Evolutionary conservation across 2,113 vertebrate species (phyloP).

Genomic region (Fregetta grallaria): DNA sequence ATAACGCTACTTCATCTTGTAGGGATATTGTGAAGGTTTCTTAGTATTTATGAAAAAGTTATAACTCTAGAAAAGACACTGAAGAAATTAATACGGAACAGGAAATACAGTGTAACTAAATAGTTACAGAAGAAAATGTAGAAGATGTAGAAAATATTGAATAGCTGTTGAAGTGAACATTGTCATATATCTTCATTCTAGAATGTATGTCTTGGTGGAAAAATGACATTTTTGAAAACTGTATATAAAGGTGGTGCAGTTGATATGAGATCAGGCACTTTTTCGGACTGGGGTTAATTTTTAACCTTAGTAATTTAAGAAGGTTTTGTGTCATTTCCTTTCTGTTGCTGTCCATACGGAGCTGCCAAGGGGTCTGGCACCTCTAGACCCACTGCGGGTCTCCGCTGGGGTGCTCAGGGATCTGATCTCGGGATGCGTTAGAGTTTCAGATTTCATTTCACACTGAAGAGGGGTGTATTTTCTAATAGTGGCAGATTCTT

Average conservation of each 20-base stretch:
- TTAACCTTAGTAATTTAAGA: background rate
- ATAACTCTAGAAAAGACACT: background rate
- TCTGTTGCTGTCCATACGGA: background rate
- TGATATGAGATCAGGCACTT: background rate
- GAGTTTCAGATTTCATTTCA: background rate
- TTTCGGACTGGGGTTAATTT: background rate
- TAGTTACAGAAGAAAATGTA: too few species aligned
- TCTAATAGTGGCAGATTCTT: fast-evolving
- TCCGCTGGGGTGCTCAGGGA: background rate
- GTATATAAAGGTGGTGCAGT: background rate
- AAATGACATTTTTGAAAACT: background rate
- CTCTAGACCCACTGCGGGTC: fast-evolving
- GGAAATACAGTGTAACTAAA: background rate
- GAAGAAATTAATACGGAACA: background rate
- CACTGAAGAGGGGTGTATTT: background rate
- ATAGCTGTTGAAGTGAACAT: background rate
- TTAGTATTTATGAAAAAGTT: background rate
- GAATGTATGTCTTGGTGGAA: background rate
- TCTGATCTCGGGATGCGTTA: background rate
- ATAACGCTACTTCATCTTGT: background rate
- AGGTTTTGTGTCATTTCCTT: background rate
- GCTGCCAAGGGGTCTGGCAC: background rate
- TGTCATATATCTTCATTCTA: background rate
- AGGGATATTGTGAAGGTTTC: background rate
- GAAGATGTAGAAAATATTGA: background rate